phyloP scores from a whole-genome alignment of 2,113 vertebrate genomes.

The Tachysurus fulvidraco region DNA sequence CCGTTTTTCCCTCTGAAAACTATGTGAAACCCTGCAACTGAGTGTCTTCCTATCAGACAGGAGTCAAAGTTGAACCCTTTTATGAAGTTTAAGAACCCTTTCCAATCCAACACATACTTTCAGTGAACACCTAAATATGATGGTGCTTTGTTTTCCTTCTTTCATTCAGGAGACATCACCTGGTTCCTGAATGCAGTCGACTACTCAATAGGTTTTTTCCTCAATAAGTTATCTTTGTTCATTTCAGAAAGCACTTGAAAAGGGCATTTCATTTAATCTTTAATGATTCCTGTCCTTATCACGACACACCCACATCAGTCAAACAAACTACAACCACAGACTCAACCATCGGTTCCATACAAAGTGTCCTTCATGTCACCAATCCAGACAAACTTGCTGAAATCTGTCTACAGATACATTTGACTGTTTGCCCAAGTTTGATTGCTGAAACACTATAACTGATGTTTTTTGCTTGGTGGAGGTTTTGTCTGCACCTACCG shows the following conservation, averaged over 20 bases:
- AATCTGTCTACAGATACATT: background rate
- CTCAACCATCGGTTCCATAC: background rate
- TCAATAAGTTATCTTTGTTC: background rate
- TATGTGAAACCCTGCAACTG: background rate
- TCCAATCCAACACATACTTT: background rate
- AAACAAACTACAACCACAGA: background rate
- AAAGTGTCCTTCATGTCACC: background rate
- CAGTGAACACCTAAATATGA: background rate
- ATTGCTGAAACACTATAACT: background rate
- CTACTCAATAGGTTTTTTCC: background rate
- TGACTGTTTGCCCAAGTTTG: background rate
- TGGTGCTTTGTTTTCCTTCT: background rate
- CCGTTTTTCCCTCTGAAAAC: background rate
- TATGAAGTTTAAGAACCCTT: background rate
- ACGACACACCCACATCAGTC: background rate
- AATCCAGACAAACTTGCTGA: background rate
- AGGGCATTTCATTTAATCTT: background rate
- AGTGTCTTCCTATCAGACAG: background rate
- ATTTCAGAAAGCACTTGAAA: background rate
- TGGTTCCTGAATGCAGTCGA: background rate
- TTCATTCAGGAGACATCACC: background rate
- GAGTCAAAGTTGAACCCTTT: background rate
- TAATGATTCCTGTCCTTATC: background rate
- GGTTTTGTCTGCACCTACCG: background rate
- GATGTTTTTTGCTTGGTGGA: background rate